These are phyloP conservation scores for Adoxophyes honmai DNA, from an alignment of 1,140 invertebrate species.

Conservation along the genomic window DNA sequence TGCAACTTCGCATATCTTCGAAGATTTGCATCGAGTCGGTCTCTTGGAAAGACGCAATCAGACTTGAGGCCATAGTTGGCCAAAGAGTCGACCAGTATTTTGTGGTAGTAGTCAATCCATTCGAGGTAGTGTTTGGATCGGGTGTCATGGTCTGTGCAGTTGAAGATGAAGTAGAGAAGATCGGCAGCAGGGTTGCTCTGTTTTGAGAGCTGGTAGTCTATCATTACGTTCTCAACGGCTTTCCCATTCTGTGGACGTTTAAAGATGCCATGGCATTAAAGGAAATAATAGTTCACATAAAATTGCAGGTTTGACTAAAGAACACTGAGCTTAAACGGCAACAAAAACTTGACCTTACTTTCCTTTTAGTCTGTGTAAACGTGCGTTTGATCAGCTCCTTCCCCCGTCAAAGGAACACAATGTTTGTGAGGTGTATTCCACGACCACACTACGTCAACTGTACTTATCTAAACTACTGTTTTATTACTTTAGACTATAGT, in stretches of 20 bases:
- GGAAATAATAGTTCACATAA: too few relatives aligned
- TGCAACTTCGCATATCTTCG: conserved; percentile 27
- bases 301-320: too few relatives aligned
- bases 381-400: too few relatives aligned
- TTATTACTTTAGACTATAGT: too few relatives aligned
- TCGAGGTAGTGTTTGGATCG: conserved; percentile 28
- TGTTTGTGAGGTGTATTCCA: too few relatives aligned
- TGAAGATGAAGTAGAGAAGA: conserved; percentile 28
- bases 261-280: too few relatives aligned
- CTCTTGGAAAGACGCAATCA: conserved; percentile 24
- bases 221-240: conserved; percentile 22
- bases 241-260: conserved; percentile 28
- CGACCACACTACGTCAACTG: too few relatives aligned
- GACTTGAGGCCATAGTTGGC: conserved; percentile 26
- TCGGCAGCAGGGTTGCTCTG: conserved; percentile 27
- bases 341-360: too few relatives aligned
- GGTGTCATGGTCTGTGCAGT: conserved; percentile 29
- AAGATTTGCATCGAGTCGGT: conserved; percentile 32
- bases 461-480: too few relatives aligned
- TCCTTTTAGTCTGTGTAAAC: too few relatives aligned
- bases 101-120: conserved; percentile 37
- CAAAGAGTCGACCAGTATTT: conserved; percentile 24
- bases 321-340: too few relatives aligned
- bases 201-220: conserved; percentile 34
- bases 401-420: too few relatives aligned